A percentile compares a stretch with the other conserved stretches of the same genome.
Conservation (phyloP, 2,797 vertebrate genomes). For the Gallinago nigripennis region DNA sequence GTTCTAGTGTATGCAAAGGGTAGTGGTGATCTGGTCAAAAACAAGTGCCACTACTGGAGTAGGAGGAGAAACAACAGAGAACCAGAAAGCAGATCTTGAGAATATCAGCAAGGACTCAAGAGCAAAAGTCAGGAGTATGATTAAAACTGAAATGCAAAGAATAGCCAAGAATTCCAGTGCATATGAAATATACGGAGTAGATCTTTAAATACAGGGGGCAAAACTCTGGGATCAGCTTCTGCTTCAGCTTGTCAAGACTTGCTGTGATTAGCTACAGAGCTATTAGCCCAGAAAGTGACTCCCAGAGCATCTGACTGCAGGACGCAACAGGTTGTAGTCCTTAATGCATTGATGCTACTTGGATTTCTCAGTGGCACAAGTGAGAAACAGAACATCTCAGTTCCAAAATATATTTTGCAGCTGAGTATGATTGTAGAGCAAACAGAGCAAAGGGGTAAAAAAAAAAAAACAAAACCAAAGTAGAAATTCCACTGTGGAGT, state of each 20-base stretch:
- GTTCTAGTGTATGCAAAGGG: background rate
- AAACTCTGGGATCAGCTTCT: background rate
- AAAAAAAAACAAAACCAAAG: background rate
- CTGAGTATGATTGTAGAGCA: background rate
- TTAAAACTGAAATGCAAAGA: background rate
- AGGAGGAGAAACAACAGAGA: background rate
- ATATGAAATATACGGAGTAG: background rate
- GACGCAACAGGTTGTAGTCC: background rate
- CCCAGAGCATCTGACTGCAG: background rate
- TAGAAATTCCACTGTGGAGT: background rate
- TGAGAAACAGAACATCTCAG: background rate
- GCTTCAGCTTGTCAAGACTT: background rate
- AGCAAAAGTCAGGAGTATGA: background rate
- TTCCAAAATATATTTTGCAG: background rate
- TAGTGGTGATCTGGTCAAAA: background rate
- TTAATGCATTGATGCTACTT: background rate
- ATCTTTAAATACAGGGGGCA: background rate
- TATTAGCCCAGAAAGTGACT: background rate
- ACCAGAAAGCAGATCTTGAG: background rate
- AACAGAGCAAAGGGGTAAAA: background rate
- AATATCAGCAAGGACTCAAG: background rate
- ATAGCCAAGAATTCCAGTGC: background rate
- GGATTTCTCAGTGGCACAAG: background rate
- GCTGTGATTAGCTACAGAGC: background rate
- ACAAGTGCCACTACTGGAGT: background rate